Percentiles rank a stretch among this genome's conserved stretches.
Conservation (phyloP, 2,888 invertebrate species). For the Athalia cordata region DNA sequence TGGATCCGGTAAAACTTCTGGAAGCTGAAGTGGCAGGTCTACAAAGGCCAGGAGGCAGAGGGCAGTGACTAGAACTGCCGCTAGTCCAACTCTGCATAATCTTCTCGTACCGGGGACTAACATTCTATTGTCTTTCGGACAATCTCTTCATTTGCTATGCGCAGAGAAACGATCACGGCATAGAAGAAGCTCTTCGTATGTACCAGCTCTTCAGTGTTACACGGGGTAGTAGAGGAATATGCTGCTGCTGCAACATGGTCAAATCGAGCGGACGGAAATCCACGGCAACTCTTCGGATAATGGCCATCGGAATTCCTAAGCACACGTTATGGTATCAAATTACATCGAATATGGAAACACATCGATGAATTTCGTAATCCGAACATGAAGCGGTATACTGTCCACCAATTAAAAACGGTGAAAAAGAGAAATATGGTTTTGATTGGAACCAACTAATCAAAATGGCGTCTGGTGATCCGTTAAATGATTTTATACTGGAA, state of each 20-base stretch:
- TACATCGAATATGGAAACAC: too few relatives aligned
- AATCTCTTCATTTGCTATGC: conserved; percentile 43
- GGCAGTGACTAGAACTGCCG: conserved; percentile 67
- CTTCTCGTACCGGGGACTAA: conserved; percentile 64
- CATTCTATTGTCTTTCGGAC: conserved; percentile 59
- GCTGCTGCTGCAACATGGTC: background rate
- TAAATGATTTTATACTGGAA: too few relatives aligned
- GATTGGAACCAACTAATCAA: background rate
- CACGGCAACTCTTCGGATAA: conserved; percentile 13
- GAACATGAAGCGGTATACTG: too few relatives aligned
- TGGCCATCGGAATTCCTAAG: conserved; percentile 17
- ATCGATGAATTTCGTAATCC: too few relatives aligned
- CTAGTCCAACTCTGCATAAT: conserved; percentile 68
- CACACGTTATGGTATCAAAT: background rate
- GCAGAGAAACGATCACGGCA: conserved; percentile 33
- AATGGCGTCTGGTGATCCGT: background rate
- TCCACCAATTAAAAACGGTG: too few relatives aligned
- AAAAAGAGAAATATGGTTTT: too few relatives aligned
- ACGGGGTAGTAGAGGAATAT: too few relatives aligned
- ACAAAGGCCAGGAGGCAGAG: conserved; percentile 68
- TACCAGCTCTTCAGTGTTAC: too few relatives aligned
- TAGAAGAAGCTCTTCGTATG: background rate
- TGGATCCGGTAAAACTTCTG: conserved; percentile 65
- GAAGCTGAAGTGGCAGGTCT: conserved; percentile 68
- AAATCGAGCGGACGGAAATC: background rate